Evolutionary conservation across 2,797 vertebrate genomes (phyloP), one percentile per base, ranked within the genome.

Genomic region (Gymnodraco acuticeps): DNA sequence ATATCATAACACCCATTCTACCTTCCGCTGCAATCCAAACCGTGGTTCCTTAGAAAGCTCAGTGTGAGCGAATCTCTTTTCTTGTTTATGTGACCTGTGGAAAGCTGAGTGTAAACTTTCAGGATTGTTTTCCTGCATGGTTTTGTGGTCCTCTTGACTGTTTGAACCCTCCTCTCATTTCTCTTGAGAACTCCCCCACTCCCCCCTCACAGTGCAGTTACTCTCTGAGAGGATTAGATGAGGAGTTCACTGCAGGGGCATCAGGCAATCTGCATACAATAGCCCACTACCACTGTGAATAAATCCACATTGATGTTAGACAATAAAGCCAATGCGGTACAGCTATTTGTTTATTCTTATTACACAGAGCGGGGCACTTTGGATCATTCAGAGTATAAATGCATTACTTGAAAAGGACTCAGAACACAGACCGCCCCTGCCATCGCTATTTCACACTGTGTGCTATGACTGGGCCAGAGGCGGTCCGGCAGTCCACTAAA

Each of bases 221-320:
- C 81, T 85, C 81, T 80, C 50, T 68, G 76, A 82, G 61, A 85
- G 82, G 83, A 90, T 89, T 88, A 88, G 75, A 88, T 43, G 76
- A 80, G 70, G 84, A 70, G 91, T 92, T 94, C 88, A 93, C 65
- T 0, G 43, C 38, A 3, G 88, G 91, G 93, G 73, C 90, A 92
- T 77, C 65, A 50, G 83, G 69, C 84, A 91, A 93, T 94, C 89
- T 92, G 84, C 90, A 92, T 93, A 86, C 80, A 89, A 89, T 72
- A 83, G 75, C 69, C 82, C 87, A 75, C 82, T 72, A 51, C 9
- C 19, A 70, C 83, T 72, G 78, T 15, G 64, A 75, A 89, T 88
- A 90, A 91, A 91, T 94, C 90, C 83, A 81, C 78, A 65, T 45
- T 78, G 86, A 89, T 89, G 83, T 89, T 74, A 80, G 87, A 90